Percentiles rank a stretch among this genome's conserved stretches.
Conservation (phyloP, 1,140 invertebrate species). For the Lineus longissimus region DNA sequence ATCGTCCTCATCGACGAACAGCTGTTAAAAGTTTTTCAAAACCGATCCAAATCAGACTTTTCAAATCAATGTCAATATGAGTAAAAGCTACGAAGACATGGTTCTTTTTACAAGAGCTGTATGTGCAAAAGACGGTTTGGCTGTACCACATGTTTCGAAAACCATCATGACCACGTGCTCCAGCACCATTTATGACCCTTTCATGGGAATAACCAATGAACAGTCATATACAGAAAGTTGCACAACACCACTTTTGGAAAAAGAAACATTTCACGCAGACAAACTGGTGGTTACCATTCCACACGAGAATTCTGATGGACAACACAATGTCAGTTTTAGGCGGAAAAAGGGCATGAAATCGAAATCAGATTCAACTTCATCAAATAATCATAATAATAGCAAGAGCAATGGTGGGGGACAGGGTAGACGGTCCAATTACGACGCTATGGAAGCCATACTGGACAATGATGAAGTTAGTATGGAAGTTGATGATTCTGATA, state of each 20-base stretch:
- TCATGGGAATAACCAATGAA: constrained; percentile 5
- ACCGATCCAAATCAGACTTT: neutral
- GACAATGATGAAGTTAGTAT: constrained; percentile 7
- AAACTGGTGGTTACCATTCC: constrained; percentile 5
- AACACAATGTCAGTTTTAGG: constrained; percentile 5
- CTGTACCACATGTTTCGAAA: neutral
- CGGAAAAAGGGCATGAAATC: constrained; percentile 4
- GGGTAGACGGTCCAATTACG: neutral
- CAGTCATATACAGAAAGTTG: constrained; percentile 4
- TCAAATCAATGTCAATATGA: constrained; percentile 6
- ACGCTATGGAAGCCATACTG: constrained; percentile 6
- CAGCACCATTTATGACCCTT: constrained; percentile 7
- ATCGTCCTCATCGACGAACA: neutral
- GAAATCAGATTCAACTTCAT: neutral
- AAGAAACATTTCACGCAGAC: constrained; percentile 6
- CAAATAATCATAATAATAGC: too few relatives aligned
- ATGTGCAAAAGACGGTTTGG: constrained; percentile 4
- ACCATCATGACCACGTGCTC: constrained; percentile 3
- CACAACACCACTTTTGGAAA: constrained; percentile 7
- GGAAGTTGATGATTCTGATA: constrained; percentile 4
- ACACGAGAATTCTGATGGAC: neutral
- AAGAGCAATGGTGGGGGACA: neutral
- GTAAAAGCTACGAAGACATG: constrained; percentile 7
- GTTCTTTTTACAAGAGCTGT: constrained; percentile 7
- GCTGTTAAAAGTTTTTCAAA: neutral